Evolutionary conservation across 2,113 vertebrate genomes (phyloP).

Genomic region (Nothoprocta perdicaria): DNA sequence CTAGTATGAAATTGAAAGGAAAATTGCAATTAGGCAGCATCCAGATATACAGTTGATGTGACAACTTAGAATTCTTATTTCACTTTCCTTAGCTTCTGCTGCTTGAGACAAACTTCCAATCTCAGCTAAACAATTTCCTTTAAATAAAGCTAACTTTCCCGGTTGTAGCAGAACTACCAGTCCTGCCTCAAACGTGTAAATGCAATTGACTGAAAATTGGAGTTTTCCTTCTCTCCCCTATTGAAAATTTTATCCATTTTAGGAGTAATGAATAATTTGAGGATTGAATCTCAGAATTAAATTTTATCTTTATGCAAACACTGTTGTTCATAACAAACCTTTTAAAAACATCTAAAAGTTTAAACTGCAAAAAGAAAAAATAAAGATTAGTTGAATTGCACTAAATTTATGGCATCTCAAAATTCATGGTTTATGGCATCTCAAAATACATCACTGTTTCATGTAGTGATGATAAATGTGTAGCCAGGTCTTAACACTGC

Average conservation of each 20-base stretch:
- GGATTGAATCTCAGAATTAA: not conserved
- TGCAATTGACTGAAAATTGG: not conserved
- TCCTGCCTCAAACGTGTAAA: not conserved
- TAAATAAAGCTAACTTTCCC: not conserved
- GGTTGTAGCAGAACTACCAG: not conserved
- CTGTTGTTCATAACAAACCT: not conserved
- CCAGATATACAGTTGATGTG: not conserved
- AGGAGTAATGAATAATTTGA: not conserved
- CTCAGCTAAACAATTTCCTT: not conserved
- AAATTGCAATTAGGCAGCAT: constrained; percentile 35
- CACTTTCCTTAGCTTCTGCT: constrained; percentile 31
- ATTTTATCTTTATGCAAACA: not conserved
- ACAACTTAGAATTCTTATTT: not conserved
- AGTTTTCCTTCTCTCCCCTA: not conserved
- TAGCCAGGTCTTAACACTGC: not conserved
- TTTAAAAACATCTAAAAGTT: not conserved
- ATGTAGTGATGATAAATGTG: not conserved
- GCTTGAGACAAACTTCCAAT: not conserved
- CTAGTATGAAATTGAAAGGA: constrained; percentile 17
- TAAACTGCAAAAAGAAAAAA: not conserved
- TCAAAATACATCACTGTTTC: not conserved
- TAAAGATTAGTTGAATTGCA: not conserved
- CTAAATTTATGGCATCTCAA: not conserved
- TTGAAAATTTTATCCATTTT: not conserved
- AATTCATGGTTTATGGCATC: not conserved